Evolutionary conservation across 53 echinoderm and acorn worm species (phyloP).

Genomic region (Henricia sp.): DNA sequence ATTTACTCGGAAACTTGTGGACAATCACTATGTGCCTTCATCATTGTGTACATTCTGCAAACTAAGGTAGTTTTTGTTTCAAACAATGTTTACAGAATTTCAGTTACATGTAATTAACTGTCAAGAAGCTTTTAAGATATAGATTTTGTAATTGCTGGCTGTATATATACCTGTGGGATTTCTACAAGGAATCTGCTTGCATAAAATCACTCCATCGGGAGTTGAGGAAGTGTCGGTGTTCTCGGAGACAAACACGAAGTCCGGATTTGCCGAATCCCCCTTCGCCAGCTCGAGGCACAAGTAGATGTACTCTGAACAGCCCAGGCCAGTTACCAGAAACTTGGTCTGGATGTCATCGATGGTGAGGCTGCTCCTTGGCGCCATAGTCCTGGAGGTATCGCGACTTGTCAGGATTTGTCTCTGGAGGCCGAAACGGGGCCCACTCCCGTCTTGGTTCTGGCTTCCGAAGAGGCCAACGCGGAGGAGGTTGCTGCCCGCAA

Average conservation of each 20-base stretch:
- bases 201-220: conserved; percentile 1
- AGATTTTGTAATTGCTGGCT: too few relatives aligned
- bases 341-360: conserved; percentile 22
- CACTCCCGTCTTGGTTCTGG: conserved; percentile 22
- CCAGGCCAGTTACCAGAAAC: conserved; percentile 42
- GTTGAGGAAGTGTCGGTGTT: conserved; percentile 8
- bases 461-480: conserved; percentile 64
- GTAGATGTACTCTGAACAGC: conserved; percentile 56
- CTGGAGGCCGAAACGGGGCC: conserved; percentile 18
- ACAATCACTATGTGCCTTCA: too few relatives aligned
- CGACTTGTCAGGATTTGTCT: conserved; percentile 27
- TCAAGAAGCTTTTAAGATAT: too few relatives aligned
- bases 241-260: conserved; percentile 39
- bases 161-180: conserved; percentile 22
- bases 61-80: too few relatives aligned
- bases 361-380: conserved; percentile 18
- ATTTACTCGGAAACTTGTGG: too few relatives aligned
- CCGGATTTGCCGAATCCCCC: conserved; percentile 37
- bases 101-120: too few relatives aligned
- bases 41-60: too few relatives aligned
- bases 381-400: conserved; percentile 4
- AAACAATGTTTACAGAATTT: too few relatives aligned
- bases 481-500: conserved; percentile 54
- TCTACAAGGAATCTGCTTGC: conserved; percentile 38
- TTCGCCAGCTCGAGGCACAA: conserved; percentile 72